Base-by-base conservation (phyloP, 1,140 invertebrate species). In the Holcopasites calliopsidis region DNA sequence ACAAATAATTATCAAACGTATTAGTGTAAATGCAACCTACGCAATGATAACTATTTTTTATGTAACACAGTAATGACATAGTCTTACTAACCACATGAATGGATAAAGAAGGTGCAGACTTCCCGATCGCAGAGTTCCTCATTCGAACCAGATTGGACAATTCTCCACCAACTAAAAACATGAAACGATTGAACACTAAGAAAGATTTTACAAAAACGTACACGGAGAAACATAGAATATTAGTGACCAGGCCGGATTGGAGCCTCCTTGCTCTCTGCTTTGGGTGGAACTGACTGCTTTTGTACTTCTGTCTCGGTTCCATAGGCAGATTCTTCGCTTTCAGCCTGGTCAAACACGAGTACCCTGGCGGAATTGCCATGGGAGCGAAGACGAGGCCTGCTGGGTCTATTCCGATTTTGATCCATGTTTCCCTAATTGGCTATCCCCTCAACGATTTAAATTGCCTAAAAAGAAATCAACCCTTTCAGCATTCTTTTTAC, bases 101-200 rank as follows among this genome's bases (percentile, higher is more conserved):
- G 69, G 96, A 97, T 40, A 97, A 92, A 70, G 96, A 96, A 64
- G 97, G 97, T 49, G 97, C 97, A 1, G 97, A 98, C 87, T 98
- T 98, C 47, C 98, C 98, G 76, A 98, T 94, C 28, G 95, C 93
- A 21, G 97, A 97, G 88, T 95, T 95, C 68, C 96, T 94, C 95
- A 98, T 97, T 73, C 96, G 94, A 78, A 98, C 92, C 76, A 99
- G 92, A 91, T 98, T 98, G 11, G 95, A 95, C 21, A 92, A 66
- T 85, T 93, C 92, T 83, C 89, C 85, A 65, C 90, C 89, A 50
- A 87, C 89, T 92, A 80, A 35, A 92, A 86, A 76, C 11, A 66
- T 52, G 16, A 28, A 74, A 69, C 47, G 26, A 28, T 55, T 42
- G 62, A 54, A n/a, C 44, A 57, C 3, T 11, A 33, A 7, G 0